phyloP scores from a whole-genome alignment of 2,113 vertebrate genomes.

The Turdus rufiventris region DNA sequence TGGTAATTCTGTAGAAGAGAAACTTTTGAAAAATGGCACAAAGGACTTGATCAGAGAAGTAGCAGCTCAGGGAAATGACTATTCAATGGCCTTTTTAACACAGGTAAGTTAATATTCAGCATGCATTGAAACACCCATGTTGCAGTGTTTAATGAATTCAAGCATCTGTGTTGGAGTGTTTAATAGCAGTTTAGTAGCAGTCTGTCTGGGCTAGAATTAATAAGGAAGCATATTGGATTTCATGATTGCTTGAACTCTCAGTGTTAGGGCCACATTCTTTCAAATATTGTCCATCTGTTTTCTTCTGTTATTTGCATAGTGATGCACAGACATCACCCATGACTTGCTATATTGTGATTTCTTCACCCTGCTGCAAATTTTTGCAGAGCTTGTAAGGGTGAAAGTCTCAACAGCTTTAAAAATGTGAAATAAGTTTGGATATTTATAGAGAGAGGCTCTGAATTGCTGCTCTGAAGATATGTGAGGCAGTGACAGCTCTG shows the following conservation, averaged over 20 bases:
- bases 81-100: conserved; percentile 90
- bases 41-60: conserved; percentile 94
- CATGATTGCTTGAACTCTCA: not conserved
- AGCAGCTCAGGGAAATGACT: conserved; percentile 90
- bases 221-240: not conserved
- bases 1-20: conserved; percentile 92
- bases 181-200: not conserved
- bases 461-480: not conserved
- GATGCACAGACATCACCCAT: not conserved
- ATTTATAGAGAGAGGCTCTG: not conserved
- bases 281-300: not conserved
- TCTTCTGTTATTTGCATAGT: not conserved
- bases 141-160: not conserved
- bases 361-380: not conserved
- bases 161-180: not conserved
- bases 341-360: not conserved
- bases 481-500: not conserved
- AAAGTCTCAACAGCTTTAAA: not conserved
- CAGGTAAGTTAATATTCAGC: conserved; percentile 73
- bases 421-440: not conserved
- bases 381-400: not conserved
- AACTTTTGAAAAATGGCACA: conserved; percentile 90
- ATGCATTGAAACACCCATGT: not conserved
- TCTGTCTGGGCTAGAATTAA: not conserved
- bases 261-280: not conserved